Evolutionary conservation across 2,113 vertebrate species (phyloP).

Genomic region (Daubentonia madagascariensis): DNA sequence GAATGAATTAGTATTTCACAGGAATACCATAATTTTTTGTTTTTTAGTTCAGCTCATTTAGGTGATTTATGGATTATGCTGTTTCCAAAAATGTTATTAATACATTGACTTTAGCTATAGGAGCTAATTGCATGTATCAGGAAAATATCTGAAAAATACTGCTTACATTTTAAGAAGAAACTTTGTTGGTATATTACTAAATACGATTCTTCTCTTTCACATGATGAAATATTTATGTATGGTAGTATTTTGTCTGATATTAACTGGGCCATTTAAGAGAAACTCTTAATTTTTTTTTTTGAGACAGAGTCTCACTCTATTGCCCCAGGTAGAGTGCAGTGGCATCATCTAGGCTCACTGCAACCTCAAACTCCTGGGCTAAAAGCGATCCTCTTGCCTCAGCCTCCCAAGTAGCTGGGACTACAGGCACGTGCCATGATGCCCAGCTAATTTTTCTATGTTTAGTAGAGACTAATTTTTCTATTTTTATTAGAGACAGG

Average conservation of each 20-base stretch:
- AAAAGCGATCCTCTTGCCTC: no score
- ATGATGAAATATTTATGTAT: conserved; percentile 15
- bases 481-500: no score
- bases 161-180: conserved; percentile 44
- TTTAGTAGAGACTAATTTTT: no score
- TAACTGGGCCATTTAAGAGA: conserved; percentile 41
- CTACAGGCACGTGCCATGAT: no score
- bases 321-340: no score
- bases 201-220: conserved; percentile 29
- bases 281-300: no score
- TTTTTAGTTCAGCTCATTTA: conserved; percentile 3
- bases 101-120: background rate
- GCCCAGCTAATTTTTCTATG: no score
- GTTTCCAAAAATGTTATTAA: background rate
- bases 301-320: no score
- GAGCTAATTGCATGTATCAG: background rate
- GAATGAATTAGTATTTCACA: background rate
- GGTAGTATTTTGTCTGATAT: conserved; percentile 35
- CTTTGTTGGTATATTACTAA: conserved; percentile 32
- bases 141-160: conserved; percentile 30
- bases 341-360: no score
- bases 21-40: background rate
- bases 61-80: conserved; percentile 7
- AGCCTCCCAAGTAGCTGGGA: no score
- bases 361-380: no score